These are phyloP conservation scores for Acanthornis magna DNA, from an alignment of 2,797 vertebrate genomes.

Conservation along the genomic window DNA sequence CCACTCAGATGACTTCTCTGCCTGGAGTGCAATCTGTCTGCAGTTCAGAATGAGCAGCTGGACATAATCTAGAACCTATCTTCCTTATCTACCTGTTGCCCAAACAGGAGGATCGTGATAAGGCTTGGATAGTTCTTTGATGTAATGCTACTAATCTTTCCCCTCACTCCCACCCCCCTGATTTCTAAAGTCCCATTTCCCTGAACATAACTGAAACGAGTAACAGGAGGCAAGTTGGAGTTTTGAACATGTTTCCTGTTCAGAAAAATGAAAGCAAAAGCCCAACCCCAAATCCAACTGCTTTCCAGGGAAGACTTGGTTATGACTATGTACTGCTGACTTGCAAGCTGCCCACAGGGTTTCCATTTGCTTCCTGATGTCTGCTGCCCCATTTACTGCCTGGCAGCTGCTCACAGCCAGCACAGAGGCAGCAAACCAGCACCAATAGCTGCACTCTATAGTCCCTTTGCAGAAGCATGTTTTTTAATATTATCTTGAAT, in stretches of 20 bases:
- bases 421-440: not conserved
- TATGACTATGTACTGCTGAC: not conserved
- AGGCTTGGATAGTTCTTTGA: not conserved
- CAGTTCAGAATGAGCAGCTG: not conserved
- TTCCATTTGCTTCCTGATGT: not conserved
- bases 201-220: not conserved
- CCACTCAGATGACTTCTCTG: not conserved
- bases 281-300: not conserved
- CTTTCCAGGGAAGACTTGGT: not conserved
- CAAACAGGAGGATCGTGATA: not conserved
- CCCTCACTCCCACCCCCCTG: rapidly evolving
- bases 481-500: not conserved
- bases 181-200: not conserved
- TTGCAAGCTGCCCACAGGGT: not conserved
- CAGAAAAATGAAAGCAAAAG: not conserved
- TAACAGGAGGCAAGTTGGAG: not conserved
- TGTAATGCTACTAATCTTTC: not conserved
- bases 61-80: not conserved
- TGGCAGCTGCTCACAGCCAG: not conserved
- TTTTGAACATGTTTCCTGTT: not conserved
- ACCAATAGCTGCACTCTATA: not conserved
- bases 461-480: not conserved
- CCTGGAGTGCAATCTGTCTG: not conserved
- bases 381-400: not conserved
- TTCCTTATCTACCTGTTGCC: not conserved